Base-by-base conservation (phyloP, 2,888 invertebrate genomes). In the Copidosoma aretas region DNA sequence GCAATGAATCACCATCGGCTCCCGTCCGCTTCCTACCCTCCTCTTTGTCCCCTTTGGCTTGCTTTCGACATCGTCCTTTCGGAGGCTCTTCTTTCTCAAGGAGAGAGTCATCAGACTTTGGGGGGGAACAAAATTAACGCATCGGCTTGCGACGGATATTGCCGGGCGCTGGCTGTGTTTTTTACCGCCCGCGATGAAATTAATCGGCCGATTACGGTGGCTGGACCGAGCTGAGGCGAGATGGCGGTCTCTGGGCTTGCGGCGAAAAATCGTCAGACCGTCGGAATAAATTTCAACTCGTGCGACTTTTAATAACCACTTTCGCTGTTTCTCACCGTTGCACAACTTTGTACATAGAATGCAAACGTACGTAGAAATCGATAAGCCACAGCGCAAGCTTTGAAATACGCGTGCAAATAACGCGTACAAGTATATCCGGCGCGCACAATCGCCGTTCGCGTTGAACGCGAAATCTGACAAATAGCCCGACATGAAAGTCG, bases 1-100 rank as follows among this genome's bases (percentile, higher is more conserved):
- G 51, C 53, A 19, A 52, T 63, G 59, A 66, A 65, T 66, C 65
- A 65, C 57, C 24, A 64, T 68, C 51, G 68, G 60, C 17, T 24
- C 41, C 32, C 41, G 14, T 14, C 24, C 19, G 19, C 54, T 64
- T 32, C 43, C 41, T 41, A 14, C 41, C 14, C 43, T 46, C 43
- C 12, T 46, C 12, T 17, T 46, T 17, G 12, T 46, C 12, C 17
- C 43, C 17, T 61, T 66, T 3, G 39, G 53, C 54, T n/a, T 43
- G 12, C 41, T 39, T 39, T 51, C 32, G n/a, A 39, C 10, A 51
- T 19, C n/a, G 52, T 24, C 8, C 32, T 8, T 14, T 53, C 24
- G 49, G 39, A 46, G 46, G 24, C 15, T 22, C 46, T 46, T 46
- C 12, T 46, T 17, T 46, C 12, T 46, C 43, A 15, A 14, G 43